Evolutionary conservation across 2,888 invertebrate genomes (phyloP), one percentile per base, ranked within the genome.

Genomic region (Graphium colonna): DNA sequence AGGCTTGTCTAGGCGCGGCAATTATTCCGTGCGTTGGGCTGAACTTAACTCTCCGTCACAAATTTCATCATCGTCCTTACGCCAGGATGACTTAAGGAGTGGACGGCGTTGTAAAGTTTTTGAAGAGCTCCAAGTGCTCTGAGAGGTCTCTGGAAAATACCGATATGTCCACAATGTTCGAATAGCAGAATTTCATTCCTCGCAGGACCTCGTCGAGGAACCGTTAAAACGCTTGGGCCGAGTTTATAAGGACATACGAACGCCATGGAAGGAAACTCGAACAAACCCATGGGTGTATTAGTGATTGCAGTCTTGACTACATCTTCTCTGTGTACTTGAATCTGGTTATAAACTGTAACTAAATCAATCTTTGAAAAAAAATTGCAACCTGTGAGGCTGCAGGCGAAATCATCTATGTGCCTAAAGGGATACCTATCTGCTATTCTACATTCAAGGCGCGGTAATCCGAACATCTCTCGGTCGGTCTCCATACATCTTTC

Each of bases 341-440:
- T 75, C 49, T 82, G 77, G 50, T 76, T 62, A 53, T 71, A 88
- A 0, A 76, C 78, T 43, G 64, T 60, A 1, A 57, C 58, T 5
- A 67, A 28, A 16, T 60, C 61, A 4, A 61, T 52, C 7, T 43
- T 55, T 3, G 47, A 48, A 15, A 59, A 62, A 1, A 58, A 40
- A 7, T 28, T 58, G 13, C 55, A 55, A 10, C 60, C 61, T 13
- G 58, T 38, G 0, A 64, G 10, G 3, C 43, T 57, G 13, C 50
- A 48, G 1, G 59, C 9, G 45, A 55, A 55, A 46, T 65, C 53
- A n/a, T 60, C 53, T 16, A 67, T 51, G 51, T 58, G 49, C 10
- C 52, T 40, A 5, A 67, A 71, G 0, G 55, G 45, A 38, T 52
- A 52, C n/a, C 51, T 33, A 36, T 56, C 52, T 15, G 55, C 51